Base-by-base conservation (phyloP, 37 sponge, comb jelly and placozoan genomes). In the Cladorhizidae sp. region DNA sequence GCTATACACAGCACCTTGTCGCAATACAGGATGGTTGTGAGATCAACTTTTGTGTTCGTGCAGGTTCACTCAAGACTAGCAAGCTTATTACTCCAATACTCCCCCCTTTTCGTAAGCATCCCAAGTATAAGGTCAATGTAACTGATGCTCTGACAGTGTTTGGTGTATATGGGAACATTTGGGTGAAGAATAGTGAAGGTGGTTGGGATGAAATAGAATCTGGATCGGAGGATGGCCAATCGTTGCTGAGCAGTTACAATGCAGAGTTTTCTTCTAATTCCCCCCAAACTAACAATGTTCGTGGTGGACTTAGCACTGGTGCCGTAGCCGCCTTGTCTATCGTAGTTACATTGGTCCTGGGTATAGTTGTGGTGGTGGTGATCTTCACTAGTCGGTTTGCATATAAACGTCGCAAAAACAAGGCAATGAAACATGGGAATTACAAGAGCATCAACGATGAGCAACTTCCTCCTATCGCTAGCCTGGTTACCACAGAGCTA, bases 1-100 rank as follows among this genome's bases (percentile, higher is more conserved):
- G 79, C 9, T 93, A 64, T 72, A 31, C 72, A 0, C 82, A 82
- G 37, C 82, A 87, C 39, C 57, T 93, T 2, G 86, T 86, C 0
- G 41, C 81, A n/a, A 79, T 93, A 11, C 86, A 85, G 43, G 79
- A 85, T 33, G 81, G 77, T 18, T 93, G 93, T 76, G 89, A 88
- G 40, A 82, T 93, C 36, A 85, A 82, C 42, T 93, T 84, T 43
- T 93, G 93, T 82, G 78, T 85, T 11, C 57, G 64, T 52, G 31
- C 63, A 5, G 80, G 79, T 17, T 35, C 67, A 7, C 67, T 85
- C 40, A 43, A 54, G 36, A 20, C 38, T 11, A 65, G 33, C 23
- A 26, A 17, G 0, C 74, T 80, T 14, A 26, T 45, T 28, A 63
- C 75, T 33, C 57, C 77, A 3, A 79, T 33, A 3, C 81, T 85